These are phyloP conservation scores for Heteromormyrus szaboi DNA, from an alignment of 2,797 vertebrate genomes.

Conservation along the genomic window DNA sequence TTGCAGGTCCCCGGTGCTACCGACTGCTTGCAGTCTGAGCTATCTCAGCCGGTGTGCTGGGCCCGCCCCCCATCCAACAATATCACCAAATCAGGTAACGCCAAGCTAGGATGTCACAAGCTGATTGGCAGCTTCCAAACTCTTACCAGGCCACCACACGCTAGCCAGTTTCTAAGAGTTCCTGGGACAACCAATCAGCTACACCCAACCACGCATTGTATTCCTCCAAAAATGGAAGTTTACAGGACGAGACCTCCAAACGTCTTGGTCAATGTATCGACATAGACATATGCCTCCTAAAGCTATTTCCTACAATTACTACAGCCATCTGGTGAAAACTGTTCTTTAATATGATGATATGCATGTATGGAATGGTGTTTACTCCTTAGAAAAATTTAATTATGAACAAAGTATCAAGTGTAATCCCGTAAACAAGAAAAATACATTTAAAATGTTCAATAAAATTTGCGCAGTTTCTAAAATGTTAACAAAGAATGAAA, in stretches of 20 bases:
- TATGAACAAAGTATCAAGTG: conserved; percentile 44
- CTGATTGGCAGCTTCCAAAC: background rate
- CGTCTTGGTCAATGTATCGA: background rate
- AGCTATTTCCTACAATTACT: background rate
- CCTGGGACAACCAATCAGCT: background rate
- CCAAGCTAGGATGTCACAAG: background rate
- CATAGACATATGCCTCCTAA: background rate
- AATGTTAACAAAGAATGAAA: conserved; percentile 2
- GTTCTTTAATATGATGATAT: background rate
- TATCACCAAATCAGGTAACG: background rate
- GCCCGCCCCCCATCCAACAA: background rate
- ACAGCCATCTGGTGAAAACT: background rate
- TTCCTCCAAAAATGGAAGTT: background rate
- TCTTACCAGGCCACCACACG: background rate
- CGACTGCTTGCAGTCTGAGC: background rate
- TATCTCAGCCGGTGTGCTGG: background rate
- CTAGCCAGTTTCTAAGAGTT: background rate
- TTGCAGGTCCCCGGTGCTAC: background rate
- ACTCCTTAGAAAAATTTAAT: conserved; percentile 66
- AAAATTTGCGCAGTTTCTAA: background rate
- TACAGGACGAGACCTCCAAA: background rate
- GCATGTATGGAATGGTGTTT: conserved; percentile 22
- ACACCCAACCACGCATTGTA: background rate
- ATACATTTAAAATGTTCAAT: background rate
- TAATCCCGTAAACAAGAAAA: conserved; percentile 59